These are phyloP conservation scores for Drosophila fungiperda DNA, from an alignment of 2,888 invertebrate species.

Conservation along the genomic window DNA sequence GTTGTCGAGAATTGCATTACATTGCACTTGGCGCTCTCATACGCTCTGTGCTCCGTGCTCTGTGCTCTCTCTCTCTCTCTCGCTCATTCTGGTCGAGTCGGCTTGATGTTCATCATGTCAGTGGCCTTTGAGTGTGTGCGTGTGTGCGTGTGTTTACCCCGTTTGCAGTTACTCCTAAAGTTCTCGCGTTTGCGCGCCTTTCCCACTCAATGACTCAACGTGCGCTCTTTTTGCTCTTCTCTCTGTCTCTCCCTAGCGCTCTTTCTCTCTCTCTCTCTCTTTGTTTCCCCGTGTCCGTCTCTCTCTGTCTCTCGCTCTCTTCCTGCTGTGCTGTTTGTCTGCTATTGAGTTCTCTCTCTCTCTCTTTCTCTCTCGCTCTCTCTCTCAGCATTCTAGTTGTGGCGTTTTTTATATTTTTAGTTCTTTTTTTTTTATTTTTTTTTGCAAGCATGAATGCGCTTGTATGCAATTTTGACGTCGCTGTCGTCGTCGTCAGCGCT, in stretches of 20 bases:
- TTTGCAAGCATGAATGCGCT: constrained; percentile 71
- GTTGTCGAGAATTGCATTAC: constrained; percentile 63
- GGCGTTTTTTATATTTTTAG: constrained; percentile 17
- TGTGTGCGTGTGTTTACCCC: constrained; percentile 53
- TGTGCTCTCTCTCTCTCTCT: constrained; percentile 17
- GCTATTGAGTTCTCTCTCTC: constrained; percentile 17
- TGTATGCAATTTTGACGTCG: constrained; percentile 72
- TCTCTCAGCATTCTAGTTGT: constrained; percentile 67
- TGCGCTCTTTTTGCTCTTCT: constrained; percentile 26
- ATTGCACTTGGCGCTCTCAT: constrained; percentile 49
- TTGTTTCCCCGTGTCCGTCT: constrained; percentile 21
- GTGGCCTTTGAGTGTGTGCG: constrained; percentile 28
- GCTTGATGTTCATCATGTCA: constrained; percentile 25
- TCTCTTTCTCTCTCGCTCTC: constrained; percentile 30
- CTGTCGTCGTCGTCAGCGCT: constrained; percentile 58
- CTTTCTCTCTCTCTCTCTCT: constrained; percentile 15
- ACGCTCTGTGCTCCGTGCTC: constrained; percentile 32
- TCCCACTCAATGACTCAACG: constrained; percentile 68
- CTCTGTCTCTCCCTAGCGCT: constrained; percentile 20
- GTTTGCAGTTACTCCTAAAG: constrained; percentile 68
- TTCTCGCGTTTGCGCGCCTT: constrained; percentile 75
- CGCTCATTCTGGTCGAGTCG: constrained; percentile 20
- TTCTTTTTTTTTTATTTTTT: constrained; percentile 32
- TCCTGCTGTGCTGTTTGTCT: not conserved
- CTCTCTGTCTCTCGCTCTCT: constrained; percentile 27